Base-by-base conservation (phyloP, 30 jellyfish, hydroid and myxozoan genomes). In the Chironex yamaguchii region DNA sequence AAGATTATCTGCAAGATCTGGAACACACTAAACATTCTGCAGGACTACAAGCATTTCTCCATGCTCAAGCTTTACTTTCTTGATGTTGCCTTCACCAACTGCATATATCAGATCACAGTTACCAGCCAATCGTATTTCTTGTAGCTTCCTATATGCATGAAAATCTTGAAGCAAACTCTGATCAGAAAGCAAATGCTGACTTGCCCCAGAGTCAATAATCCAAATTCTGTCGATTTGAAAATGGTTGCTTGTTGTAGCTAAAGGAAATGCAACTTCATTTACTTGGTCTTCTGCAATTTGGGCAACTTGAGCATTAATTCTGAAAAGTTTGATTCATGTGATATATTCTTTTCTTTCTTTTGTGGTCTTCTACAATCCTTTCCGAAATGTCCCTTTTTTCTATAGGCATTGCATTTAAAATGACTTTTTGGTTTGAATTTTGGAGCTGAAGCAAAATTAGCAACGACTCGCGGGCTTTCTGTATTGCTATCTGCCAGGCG, bases 31-130 rank as follows among this genome's bases (percentile, higher is more conserved):
- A 70, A 70, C 84, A 3, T 35, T 70, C 33, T 42, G 29, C 1
- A 74, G 29, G 35, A 42, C 52, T 20, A 74, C 87, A 36, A 74
- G 62, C 51, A 74, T 23, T 74, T 74, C 54, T 13, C 87, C 87
- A 74, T 0, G 27, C 51, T 70, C 84, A 1, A 70, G 48, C 48
- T 70, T 70, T 26, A 70, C 0, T 31, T 0, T 70, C 33, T 25
- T 70, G 3, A 70, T 0, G 49, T 48, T 70, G 34, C 68, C 84
- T 70, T 70, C 84, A 48, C 84, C 68, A 29, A 70, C 49, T 0
- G 34, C 71, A 70, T 33, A 70, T 3, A 70, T 70, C 26, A 25
- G 58, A 3, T 70, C 33, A 70, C 84, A 30, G 1, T 70, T 0
- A 0, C 34, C 84, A 4, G 84, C 84, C 70, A 67, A 67, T 67